Evolutionary conservation across 64 coral and sea anemone species (phyloP).

Genomic region (Orbicella faveolata): DNA sequence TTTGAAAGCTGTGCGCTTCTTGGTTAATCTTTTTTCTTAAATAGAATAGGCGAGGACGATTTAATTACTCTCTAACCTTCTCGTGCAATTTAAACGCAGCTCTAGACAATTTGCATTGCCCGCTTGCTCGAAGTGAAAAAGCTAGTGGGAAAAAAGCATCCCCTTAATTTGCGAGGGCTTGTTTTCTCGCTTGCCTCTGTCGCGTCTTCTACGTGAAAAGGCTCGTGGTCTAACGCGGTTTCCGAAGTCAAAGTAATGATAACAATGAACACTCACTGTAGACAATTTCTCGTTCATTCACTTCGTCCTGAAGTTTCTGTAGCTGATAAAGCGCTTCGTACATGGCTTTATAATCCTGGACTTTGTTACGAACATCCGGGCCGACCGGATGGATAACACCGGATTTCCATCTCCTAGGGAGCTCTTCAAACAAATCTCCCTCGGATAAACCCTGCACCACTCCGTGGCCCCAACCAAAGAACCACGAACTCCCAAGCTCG

Average conservation of each 20-base stretch:
- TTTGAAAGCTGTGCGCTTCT: too few relatives aligned
- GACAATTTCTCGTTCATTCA: conserved; percentile 29
- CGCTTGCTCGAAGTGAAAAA: too few relatives aligned
- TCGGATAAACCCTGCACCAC: conserved; percentile 5
- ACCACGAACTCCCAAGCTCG: conserved; percentile 23
- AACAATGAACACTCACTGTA: conserved; percentile 1
- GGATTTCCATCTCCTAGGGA: conserved; percentile 35
- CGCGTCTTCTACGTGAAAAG: too few relatives aligned
- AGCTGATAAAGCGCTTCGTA: conserved; percentile 26
- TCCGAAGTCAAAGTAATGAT: neutral
- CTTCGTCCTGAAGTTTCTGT: conserved; percentile 19
- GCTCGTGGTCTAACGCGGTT: neutral
- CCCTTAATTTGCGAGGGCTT: too few relatives aligned
- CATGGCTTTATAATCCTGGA: conserved; percentile 13
- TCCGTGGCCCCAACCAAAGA: conserved; percentile 22
- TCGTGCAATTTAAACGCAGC: too few relatives aligned
- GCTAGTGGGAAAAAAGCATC: too few relatives aligned
- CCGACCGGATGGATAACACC: conserved; percentile 23
- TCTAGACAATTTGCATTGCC: too few relatives aligned
- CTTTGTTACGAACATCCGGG: neutral
- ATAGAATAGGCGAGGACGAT: too few relatives aligned
- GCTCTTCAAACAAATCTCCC: conserved; percentile 28
- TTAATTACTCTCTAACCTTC: too few relatives aligned
- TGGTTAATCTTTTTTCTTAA: too few relatives aligned
- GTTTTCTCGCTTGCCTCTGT: too few relatives aligned